Conservation (phyloP, 2,113 vertebrate species). For the Perognathus longimembris region DNA sequence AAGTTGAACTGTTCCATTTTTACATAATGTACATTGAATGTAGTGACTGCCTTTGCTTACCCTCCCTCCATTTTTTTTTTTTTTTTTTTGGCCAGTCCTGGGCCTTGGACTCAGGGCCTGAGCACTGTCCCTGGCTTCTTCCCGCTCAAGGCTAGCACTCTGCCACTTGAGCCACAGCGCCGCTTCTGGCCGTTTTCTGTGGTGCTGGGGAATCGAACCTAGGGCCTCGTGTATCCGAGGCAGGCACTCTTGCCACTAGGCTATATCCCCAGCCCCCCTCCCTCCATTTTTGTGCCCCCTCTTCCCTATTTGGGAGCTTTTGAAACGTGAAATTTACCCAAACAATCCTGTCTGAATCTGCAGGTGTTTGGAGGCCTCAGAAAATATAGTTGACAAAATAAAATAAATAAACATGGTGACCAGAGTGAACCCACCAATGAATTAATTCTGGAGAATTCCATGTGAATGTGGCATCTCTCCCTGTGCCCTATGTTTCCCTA, state of each 20-base stretch:
- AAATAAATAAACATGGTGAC: neutral
- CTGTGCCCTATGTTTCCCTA: rapidly evolving
- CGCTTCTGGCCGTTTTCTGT: no score
- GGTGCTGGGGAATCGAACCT: no score
- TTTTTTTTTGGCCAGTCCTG: neutral
- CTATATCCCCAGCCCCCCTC: no score
- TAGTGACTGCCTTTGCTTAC: neutral
- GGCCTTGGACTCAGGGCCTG: no score
- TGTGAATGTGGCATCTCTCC: neutral
- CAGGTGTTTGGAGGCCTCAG: slow-evolving; percentile 14
- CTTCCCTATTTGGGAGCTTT: neutral
- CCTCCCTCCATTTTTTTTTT: neutral
- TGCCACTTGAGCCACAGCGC: no score
- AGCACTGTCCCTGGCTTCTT: no score
- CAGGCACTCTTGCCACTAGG: no score
- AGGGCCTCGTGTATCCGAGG: no score
- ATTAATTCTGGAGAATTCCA: neutral
- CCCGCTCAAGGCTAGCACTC: no score
- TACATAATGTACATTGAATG: no score
- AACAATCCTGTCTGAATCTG: neutral
- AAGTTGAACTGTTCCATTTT: no score
- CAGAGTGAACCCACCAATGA: neutral
- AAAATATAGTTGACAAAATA: slow-evolving; percentile 7
- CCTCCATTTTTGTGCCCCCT: no score
- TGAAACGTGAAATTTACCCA: slow-evolving; percentile 26